A percentile compares a stretch with the other conserved stretches of the same genome.
phyloP scores from a whole-genome alignment of 2,797 vertebrate species.

The Capromys pilorides region DNA sequence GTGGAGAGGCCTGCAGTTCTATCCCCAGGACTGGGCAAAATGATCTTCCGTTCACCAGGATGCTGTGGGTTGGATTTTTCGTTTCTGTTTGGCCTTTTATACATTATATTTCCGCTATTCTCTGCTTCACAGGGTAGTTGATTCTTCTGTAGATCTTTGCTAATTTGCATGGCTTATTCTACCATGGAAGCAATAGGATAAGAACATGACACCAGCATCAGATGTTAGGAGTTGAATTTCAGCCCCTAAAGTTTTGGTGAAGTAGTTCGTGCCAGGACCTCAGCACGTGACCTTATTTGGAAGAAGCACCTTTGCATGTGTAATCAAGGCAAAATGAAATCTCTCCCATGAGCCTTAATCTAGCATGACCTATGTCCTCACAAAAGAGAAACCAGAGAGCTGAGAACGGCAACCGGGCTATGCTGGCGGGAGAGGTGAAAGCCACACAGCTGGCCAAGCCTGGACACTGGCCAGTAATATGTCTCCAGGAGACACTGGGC shows the following conservation, averaged over 20 bases:
- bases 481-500: neutral
- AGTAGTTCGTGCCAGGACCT: neutral
- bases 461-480: neutral
- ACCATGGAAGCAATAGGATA: neutral
- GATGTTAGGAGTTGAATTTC: neutral
- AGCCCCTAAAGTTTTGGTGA: neutral
- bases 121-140: accelerated
- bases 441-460: accelerated
- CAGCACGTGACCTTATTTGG: neutral
- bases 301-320: neutral
- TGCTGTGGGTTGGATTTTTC: neutral
- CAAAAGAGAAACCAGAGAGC: neutral
- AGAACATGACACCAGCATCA: neutral
- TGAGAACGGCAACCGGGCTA: neutral
- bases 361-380: neutral
- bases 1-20: neutral
- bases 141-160: neutral
- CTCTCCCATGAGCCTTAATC: neutral
- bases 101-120: neutral
- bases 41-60: neutral
- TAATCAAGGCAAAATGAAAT: neutral
- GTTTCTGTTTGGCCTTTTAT: neutral
- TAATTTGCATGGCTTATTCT: neutral
- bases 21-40: neutral
- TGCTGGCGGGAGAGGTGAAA: neutral